Evolutionary conservation across 1,140 invertebrate genomes (phyloP), one percentile per base, ranked within the genome.

Genomic region (Tetramorium simillimum): DNA sequence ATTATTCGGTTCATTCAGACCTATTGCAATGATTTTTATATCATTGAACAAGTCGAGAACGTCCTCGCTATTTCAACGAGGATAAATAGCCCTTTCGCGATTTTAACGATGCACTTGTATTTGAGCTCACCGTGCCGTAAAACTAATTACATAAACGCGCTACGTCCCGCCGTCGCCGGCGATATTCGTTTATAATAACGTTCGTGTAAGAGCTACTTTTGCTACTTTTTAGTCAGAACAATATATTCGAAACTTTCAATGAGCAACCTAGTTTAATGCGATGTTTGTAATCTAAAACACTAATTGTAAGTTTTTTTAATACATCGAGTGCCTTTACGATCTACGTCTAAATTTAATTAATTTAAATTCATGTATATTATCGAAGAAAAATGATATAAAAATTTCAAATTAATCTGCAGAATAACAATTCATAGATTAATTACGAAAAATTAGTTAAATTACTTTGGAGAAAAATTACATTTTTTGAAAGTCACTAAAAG

Each of bases 1-100:
- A 91, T 87, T 91, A 90, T 90, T 86, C 87, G 73, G 86, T 81
- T 86, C 80, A 81, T 84, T 62, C 73, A 21, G 10, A 56, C 43
- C 60, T 46, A 60, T 33, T 49, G 73, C 56, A 5, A 18, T 10
- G 56, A 21, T 60, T 73, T 87, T 87, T 80, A 53, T 53, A 37
- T 16, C 58, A 28, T 76, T 60, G 58, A 67, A 78, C 80, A 49
- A 43, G 21, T 24, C 40, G 43, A 58, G 58, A 56, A 28, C 10
- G 37, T 33, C 46, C 33, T 16, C 51, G 51, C 67, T 81, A 51
- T 86, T 88, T 76, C 65, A 40, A 60, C 46, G 28, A 65, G 51
- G 53, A 73, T 87, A 80, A 78, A 86, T 85, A 87, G 62, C 69
- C n/a, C 53, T 58, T 51, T 43, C 33, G 51, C 24, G 56, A 78